Conservation (phyloP, 2,113 vertebrate genomes). For the Miniopterus natalensis region DNA sequence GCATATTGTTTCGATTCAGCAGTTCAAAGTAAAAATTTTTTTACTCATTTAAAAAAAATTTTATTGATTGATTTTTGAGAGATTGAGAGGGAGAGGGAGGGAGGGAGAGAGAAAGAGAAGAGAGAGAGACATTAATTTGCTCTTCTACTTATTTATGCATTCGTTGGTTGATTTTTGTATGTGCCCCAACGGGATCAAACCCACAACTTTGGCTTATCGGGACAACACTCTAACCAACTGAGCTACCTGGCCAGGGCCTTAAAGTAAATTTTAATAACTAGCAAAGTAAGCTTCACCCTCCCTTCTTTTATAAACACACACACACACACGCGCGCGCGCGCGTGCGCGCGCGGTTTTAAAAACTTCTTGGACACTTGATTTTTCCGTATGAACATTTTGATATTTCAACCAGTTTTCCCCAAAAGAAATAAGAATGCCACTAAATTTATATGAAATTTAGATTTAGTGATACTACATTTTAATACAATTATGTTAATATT, state of each 20-base stretch:
- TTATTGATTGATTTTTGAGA: neutral
- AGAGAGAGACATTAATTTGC: too few species aligned
- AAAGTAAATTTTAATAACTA: neutral
- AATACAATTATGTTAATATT: neutral
- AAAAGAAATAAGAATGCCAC: neutral
- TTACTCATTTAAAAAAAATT: too few species aligned
- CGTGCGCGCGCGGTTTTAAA: neutral
- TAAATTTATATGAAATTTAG: neutral
- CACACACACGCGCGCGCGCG: neutral
- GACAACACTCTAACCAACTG: too few species aligned
- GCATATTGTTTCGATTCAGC: neutral
- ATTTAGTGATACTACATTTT: neutral
- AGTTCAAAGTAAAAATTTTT: neutral
- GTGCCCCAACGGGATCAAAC: too few species aligned
- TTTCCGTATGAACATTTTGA: slow-evolving; percentile 2
- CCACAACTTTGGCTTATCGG: too few species aligned
- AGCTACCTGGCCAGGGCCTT: too few species aligned
- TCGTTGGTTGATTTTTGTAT: too few species aligned
- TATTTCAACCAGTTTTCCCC: slow-evolving; percentile 13
- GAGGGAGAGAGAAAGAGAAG: too few species aligned
- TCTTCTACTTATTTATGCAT: too few species aligned
- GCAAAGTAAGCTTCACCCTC: neutral
- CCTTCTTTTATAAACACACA: neutral
- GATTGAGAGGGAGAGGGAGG: too few species aligned
- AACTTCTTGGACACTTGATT: neutral